These are phyloP conservation scores for Notothenia coriiceps DNA, from an alignment of 2,113 vertebrate genomes.

Conservation along the genomic window DNA sequence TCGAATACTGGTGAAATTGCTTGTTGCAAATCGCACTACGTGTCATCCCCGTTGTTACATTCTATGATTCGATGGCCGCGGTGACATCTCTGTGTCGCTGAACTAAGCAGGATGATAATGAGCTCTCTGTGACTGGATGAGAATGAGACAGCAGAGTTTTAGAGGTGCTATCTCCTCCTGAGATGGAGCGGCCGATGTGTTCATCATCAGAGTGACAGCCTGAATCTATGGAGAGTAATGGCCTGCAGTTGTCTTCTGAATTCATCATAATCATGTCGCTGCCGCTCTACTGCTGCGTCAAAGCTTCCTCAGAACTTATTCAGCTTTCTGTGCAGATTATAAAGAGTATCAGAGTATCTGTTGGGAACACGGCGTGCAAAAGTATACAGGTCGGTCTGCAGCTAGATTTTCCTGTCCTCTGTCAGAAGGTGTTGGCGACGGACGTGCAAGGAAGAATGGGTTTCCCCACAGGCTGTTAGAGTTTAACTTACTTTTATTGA, in stretches of 20 bases:
- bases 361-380: too few relatives aligned
- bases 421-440: too few relatives aligned
- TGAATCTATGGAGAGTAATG: constrained; percentile 69
- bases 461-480: too few relatives aligned
- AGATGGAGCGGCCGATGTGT: constrained; percentile 65
- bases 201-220: constrained; percentile 71
- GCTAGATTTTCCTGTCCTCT: too few relatives aligned
- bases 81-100: constrained; percentile 3
- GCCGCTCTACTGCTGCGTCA: constrained; percentile 19
- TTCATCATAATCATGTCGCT: constrained; percentile 64
- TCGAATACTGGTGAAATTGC: constrained; percentile 11
- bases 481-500: too few relatives aligned
- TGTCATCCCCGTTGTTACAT: neutral
- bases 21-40: constrained; percentile 7
- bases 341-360: neutral
- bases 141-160: constrained; percentile 35
- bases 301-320: constrained; percentile 16
- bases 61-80: neutral
- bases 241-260: constrained; percentile 49
- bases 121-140: constrained; percentile 42
- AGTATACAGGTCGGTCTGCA: too few relatives aligned
- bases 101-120: constrained; percentile 46
- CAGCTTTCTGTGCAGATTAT: constrained; percentile 8
- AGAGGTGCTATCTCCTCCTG: constrained; percentile 21
- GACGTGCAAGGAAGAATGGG: too few relatives aligned